Percentiles rank a stretch among this genome's conserved stretches.
Conservation (phyloP, 2,888 invertebrate species). For the Dusona sp. region DNA sequence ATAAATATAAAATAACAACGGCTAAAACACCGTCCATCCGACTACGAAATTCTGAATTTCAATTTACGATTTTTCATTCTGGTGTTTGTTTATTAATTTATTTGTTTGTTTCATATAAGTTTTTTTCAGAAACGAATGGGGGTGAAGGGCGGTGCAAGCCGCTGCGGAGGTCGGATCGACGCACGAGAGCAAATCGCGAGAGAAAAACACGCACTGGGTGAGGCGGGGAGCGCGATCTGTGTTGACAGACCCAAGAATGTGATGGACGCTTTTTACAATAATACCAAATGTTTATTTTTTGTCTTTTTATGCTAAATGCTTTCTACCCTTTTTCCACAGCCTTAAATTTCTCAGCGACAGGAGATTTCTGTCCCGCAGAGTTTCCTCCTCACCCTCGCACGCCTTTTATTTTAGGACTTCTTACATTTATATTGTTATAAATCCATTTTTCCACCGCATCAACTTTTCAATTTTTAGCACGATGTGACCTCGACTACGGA, state of each 20-base stretch:
- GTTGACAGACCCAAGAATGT: slow-evolving; percentile 25
- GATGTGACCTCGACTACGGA: background rate
- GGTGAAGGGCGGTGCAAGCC: background rate
- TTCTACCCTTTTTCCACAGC: slow-evolving; percentile 1
- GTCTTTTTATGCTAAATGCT: background rate
- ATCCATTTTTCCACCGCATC: background rate
- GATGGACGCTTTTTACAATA: background rate
- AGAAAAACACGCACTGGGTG: slow-evolving; percentile 65
- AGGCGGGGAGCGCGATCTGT: slow-evolving; percentile 26
- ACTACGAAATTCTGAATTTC: background rate
- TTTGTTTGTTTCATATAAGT: background rate
- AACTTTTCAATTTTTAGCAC: background rate
- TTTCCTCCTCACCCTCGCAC: slow-evolving; percentile 42
- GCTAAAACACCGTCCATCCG: background rate
- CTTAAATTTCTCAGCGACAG: background rate
- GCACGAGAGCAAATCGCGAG: background rate
- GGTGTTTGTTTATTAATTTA: background rate
- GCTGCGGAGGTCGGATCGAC: slow-evolving; percentile 16
- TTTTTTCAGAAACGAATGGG: background rate
- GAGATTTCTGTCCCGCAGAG: background rate
- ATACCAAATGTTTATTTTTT: background rate
- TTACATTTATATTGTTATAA: slow-evolving; percentile 19
- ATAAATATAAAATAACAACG: background rate
- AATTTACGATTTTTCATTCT: background rate
- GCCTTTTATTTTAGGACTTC: slow-evolving; percentile 55